A percentile compares a stretch with the other conserved stretches of the same genome.
phyloP scores from a whole-genome alignment of 2,113 vertebrate genomes.

The Natator depressus region DNA sequence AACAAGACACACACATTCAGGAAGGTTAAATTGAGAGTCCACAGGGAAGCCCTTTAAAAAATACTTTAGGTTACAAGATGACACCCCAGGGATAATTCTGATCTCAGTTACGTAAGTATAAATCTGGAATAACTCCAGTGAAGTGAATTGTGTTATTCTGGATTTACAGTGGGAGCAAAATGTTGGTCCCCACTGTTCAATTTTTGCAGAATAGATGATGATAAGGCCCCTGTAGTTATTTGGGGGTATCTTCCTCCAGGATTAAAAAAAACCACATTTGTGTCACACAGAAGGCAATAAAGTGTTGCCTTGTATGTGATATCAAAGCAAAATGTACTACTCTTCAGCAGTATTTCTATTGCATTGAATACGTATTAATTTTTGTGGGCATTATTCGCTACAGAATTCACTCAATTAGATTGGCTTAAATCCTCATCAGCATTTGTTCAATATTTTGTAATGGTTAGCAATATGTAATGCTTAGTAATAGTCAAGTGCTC shows the following conservation, averaged over 20 bases:
- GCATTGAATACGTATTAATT: conserved; percentile 50
- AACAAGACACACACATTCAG: not conserved
- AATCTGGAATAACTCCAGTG: not conserved
- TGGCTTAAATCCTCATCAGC: not conserved
- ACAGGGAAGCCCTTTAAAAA: not conserved
- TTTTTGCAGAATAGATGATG: not conserved
- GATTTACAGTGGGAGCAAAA: not conserved
- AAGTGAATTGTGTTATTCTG: not conserved
- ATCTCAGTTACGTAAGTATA: not conserved
- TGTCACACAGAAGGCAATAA: not conserved
- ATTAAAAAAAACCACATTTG: not conserved
- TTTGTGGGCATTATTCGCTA: not conserved
- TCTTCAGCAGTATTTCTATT: not conserved
- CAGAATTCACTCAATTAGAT: conserved; percentile 24
- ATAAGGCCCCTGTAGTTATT: not conserved
- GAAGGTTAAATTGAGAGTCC: not conserved
- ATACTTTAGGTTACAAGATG: not conserved
- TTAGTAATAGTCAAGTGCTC: conserved; percentile 10
- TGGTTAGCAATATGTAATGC: conserved; percentile 28
- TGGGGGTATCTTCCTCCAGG: not conserved
- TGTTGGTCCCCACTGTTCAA: not conserved
- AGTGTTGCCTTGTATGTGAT: not conserved
- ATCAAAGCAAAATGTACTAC: not conserved
- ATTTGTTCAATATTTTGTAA: not conserved
- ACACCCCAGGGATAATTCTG: not conserved